phyloP scores from a whole-genome alignment of 2,797 vertebrate genomes.

The Gambelia wislizenii region DNA sequence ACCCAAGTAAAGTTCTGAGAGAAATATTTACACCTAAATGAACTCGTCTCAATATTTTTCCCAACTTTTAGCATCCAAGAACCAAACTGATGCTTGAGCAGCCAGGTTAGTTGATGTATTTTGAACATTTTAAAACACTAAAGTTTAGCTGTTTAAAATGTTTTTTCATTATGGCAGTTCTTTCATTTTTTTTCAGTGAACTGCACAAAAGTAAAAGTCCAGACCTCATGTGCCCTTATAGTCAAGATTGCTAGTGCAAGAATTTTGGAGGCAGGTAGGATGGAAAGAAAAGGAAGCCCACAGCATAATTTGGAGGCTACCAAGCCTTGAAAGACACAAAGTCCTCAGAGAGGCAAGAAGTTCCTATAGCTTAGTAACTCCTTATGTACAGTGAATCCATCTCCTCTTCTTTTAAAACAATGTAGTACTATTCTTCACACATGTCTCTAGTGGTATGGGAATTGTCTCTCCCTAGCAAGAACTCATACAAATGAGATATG shows the following conservation, averaged over 20 bases:
- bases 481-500: neutral
- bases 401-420: neutral
- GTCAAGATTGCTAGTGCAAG: neutral
- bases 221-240: neutral
- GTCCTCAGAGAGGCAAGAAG: neutral
- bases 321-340: neutral
- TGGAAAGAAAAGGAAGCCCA: neutral
- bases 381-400: neutral
- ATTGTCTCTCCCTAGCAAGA: neutral
- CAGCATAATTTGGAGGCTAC: no score
- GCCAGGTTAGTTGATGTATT: no score
- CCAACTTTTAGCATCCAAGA: neutral
- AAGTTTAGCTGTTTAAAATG: no score
- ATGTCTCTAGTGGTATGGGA: neutral
- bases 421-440: neutral
- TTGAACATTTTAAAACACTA: no score
- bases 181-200: neutral
- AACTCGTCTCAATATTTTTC: neutral
- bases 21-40: neutral
- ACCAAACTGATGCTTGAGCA: neutral
- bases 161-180: neutral
- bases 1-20: neutral
- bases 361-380: neutral
- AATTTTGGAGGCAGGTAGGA: neutral
- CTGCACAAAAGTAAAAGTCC: neutral